Conservation (phyloP, 2,888 invertebrate species). For the Malthinus flaveolus region DNA sequence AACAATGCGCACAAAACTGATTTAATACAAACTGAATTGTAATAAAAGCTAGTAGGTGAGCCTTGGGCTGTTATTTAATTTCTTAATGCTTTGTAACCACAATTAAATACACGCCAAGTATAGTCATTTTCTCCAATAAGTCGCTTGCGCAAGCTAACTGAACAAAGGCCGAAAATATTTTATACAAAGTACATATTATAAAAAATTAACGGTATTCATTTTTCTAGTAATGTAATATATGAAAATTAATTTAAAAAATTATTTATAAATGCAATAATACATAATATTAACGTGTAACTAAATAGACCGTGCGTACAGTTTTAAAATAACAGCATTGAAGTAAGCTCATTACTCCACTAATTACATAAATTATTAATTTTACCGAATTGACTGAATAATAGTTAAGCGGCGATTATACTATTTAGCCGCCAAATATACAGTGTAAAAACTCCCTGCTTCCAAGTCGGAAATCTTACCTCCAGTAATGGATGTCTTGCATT, state of each 20-base stretch:
- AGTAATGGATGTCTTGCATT: too few species aligned
- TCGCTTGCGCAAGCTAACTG: background rate
- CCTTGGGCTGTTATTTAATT: slow-evolving; percentile 15
- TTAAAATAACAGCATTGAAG: slow-evolving; percentile 5
- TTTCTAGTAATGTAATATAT: too few species aligned
- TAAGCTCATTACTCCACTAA: background rate
- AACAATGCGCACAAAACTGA: background rate
- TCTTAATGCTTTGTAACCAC: slow-evolving; percentile 17
- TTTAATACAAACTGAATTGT: background rate
- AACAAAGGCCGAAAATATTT: background rate
- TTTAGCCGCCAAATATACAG: too few species aligned
- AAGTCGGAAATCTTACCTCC: too few species aligned
- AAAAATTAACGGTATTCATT: background rate
- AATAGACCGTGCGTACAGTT: background rate
- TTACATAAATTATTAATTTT: slow-evolving; percentile 3
- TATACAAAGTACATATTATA: background rate
- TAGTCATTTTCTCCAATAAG: slow-evolving; percentile 9
- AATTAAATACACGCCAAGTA: slow-evolving; percentile 20
- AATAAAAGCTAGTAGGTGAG: slow-evolving; percentile 4
- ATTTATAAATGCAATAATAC: background rate
- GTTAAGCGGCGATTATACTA: too few species aligned
- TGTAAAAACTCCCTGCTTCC: too few species aligned
- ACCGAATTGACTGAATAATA: background rate
- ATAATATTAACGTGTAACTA: background rate
- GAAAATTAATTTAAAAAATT: too few species aligned